Conservation (phyloP, 2,113 vertebrate species). For the Cryptotis parvus region DNA sequence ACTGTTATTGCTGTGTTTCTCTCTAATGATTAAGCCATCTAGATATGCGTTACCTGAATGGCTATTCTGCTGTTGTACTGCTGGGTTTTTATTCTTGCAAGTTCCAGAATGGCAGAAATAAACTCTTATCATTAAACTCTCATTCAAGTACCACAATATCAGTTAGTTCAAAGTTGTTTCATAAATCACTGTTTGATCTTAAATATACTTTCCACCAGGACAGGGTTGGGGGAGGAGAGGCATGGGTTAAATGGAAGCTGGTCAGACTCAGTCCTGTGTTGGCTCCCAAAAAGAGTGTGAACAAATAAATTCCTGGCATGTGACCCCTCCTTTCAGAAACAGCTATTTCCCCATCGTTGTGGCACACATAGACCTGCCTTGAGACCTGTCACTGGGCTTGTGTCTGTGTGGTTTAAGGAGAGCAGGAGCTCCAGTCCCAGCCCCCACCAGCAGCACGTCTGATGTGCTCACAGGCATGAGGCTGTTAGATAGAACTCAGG, state of each 20-base stretch:
- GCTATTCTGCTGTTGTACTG: not conserved
- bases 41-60: not conserved
- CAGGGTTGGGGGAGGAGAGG: not conserved
- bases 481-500: no score
- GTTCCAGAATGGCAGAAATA: not conserved
- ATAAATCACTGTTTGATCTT: not conserved
- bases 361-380: not conserved
- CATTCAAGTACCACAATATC: accelerated
- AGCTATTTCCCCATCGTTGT: not conserved
- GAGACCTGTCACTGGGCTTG: not conserved
- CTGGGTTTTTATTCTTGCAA: not conserved
- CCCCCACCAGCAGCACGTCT: not conserved
- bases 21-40: not conserved
- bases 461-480: not conserved
- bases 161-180: not conserved
- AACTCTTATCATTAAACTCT: not conserved
- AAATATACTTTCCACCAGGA: not conserved
- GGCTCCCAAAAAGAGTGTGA: not conserved
- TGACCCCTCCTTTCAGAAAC: not conserved
- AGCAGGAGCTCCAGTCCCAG: not conserved
- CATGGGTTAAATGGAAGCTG: not conserved
- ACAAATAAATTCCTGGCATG: not conserved
- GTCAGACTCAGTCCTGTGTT: not conserved
- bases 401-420: not conserved
- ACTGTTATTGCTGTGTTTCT: not conserved